These are phyloP conservation scores for Ara ararauna DNA, from an alignment of 2,797 vertebrate genomes.

Conservation along the genomic window DNA sequence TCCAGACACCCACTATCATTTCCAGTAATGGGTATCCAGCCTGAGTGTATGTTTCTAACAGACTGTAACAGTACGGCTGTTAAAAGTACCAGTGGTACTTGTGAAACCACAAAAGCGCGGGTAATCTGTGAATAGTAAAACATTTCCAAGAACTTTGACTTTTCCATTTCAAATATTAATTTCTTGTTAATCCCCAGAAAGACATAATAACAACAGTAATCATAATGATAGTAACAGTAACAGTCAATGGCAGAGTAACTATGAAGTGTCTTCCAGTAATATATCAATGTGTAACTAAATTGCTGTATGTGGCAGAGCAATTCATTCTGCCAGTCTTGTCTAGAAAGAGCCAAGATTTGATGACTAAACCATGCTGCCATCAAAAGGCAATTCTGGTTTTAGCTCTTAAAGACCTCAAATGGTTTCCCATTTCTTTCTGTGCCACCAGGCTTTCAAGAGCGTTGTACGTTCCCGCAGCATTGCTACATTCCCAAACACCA, in stretches of 20 bases:
- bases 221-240: neutral
- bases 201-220: neutral
- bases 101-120: conserved; percentile 31
- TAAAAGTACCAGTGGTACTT: conserved; percentile 10
- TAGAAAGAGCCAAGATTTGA: neutral
- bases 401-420: neutral
- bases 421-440: neutral
- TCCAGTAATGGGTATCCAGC: conserved; percentile 35
- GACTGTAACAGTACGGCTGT: neutral
- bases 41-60: conserved; percentile 6
- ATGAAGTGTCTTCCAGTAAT: neutral
- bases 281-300: neutral
- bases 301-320: neutral
- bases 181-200: neutral
- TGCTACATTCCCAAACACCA: neutral
- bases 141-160: conserved; percentile 23
- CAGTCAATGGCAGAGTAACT: neutral
- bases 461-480: neutral
- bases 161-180: neutral
- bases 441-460: neutral
- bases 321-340: neutral
- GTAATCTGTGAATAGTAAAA: conserved; percentile 4
- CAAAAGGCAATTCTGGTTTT: neutral
- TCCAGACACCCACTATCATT: conserved; percentile 56
- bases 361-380: neutral